Conservation (phyloP, 2,888 invertebrate species). For the Noctua pronuba region DNA sequence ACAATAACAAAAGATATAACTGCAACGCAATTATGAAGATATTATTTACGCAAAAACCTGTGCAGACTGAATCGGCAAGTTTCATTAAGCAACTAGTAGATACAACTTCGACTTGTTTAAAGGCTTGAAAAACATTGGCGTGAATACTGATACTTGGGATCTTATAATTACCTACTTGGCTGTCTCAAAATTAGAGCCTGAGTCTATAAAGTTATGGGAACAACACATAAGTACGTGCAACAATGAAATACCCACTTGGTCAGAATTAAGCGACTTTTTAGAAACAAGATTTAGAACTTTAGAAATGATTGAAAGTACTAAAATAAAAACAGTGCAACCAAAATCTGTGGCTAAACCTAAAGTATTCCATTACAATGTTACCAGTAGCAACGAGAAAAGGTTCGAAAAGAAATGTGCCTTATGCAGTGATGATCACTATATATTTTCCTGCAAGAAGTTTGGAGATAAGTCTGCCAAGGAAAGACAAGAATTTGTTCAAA, state of each 20-base stretch:
- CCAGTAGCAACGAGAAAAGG: not conserved
- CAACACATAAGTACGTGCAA: not conserved
- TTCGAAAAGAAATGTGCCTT: constrained; percentile 15
- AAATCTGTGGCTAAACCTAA: constrained; percentile 12
- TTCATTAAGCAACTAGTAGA: constrained; percentile 31
- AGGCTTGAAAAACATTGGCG: constrained; percentile 27
- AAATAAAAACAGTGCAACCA: constrained; percentile 3
- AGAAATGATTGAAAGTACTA: constrained; percentile 40
- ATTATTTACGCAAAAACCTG: constrained; percentile 25
- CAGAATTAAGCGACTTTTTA: constrained; percentile 7
- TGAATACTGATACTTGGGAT: constrained; percentile 31
- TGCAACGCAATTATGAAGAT: constrained; percentile 38
- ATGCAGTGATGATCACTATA: constrained; percentile 28
- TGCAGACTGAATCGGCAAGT: constrained; percentile 25
- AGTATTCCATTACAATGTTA: not conserved
- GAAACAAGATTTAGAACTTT: constrained; percentile 34
- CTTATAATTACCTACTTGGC: constrained; percentile 9
- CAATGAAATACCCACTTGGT: not conserved
- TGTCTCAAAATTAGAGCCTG: not conserved
- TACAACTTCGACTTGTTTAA: constrained; percentile 35
- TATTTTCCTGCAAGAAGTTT: constrained; percentile 40
- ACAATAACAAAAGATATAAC: constrained; percentile 39
- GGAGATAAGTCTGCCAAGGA: constrained; percentile 15
- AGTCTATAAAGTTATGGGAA: not conserved
- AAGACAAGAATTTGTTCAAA: constrained; percentile 38